Evolutionary conservation across 2,113 vertebrate species (phyloP).

Genomic region (Macrotus californicus): DNA sequence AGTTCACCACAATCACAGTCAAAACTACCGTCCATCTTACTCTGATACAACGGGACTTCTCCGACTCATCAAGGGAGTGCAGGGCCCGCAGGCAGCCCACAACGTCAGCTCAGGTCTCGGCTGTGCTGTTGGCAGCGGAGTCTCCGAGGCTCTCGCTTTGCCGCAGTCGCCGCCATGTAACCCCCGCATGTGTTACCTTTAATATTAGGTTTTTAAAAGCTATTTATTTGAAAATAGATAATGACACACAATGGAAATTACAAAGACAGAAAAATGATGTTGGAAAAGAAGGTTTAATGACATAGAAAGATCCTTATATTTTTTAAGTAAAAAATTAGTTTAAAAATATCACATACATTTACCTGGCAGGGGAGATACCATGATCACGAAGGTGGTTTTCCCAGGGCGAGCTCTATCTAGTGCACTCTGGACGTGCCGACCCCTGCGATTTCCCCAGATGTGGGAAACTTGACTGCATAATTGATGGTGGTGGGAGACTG

Average conservation of each 20-base stretch:
- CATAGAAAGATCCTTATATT: not conserved
- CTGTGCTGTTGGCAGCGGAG: slow-evolving; percentile 58
- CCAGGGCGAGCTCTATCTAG: too few species aligned
- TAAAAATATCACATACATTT: not conserved
- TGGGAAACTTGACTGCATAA: too few species aligned
- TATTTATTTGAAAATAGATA: slow-evolving; percentile 1
- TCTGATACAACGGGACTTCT: slow-evolving; percentile 81
- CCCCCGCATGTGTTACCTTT: slow-evolving; percentile 49
- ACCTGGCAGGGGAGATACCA: too few species aligned
- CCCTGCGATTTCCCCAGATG: too few species aligned
- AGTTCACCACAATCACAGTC: slow-evolving; percentile 99
- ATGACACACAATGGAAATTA: not conserved
- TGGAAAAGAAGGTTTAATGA: not conserved
- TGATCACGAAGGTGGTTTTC: too few species aligned
- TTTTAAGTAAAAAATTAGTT: not conserved
- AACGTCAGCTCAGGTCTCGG: slow-evolving; percentile 55
- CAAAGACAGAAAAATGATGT: not conserved
- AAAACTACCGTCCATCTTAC: slow-evolving; percentile 99
- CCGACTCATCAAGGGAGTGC: slow-evolving; percentile 72
- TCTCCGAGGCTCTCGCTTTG: slow-evolving; percentile 69
- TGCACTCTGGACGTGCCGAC: too few species aligned
- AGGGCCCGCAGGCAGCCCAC: slow-evolving; percentile 56
- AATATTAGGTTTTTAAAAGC: not conserved
- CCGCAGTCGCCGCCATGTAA: slow-evolving; percentile 80
- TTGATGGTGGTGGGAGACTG: too few species aligned